phyloP scores from a whole-genome alignment of 2,113 vertebrate species.

The Cariama cristata region DNA sequence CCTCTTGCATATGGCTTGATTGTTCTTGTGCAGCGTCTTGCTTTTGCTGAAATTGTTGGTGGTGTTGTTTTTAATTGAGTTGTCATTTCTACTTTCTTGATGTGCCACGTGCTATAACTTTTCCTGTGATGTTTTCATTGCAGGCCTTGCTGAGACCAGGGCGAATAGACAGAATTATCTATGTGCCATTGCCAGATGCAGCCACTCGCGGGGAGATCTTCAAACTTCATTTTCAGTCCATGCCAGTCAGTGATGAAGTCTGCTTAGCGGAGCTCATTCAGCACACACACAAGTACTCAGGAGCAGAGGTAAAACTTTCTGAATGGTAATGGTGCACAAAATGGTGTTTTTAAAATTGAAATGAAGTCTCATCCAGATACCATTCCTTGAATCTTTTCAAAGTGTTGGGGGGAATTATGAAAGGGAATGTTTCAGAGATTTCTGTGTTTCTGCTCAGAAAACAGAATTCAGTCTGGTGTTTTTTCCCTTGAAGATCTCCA shows the following conservation, averaged over 20 bases:
- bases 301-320: constrained; percentile 88
- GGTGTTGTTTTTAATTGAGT: background rate
- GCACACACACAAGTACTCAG: constrained; percentile 87
- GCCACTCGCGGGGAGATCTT: constrained; percentile 89
- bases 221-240: constrained; percentile 84
- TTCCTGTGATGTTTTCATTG: background rate
- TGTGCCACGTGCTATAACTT: background rate
- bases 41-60: background rate
- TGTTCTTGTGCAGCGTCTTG: background rate
- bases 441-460: background rate
- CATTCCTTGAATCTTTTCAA: background rate
- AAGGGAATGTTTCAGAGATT: background rate
- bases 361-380: background rate
- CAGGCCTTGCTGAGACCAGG: constrained; percentile 97
- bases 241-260: constrained; percentile 84
- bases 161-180: constrained; percentile 93
- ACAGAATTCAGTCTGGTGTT: background rate
- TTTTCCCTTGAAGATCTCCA: background rate
- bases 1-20: background rate
- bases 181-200: constrained; percentile 90
- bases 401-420: background rate
- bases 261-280: constrained; percentile 82
- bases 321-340: background rate
- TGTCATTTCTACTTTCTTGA: background rate
- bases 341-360: background rate